A percentile compares a stretch with the other conserved stretches of the same genome.
phyloP scores from a whole-genome alignment of 2,888 invertebrate genomes.

The Tiliacea aurago region DNA sequence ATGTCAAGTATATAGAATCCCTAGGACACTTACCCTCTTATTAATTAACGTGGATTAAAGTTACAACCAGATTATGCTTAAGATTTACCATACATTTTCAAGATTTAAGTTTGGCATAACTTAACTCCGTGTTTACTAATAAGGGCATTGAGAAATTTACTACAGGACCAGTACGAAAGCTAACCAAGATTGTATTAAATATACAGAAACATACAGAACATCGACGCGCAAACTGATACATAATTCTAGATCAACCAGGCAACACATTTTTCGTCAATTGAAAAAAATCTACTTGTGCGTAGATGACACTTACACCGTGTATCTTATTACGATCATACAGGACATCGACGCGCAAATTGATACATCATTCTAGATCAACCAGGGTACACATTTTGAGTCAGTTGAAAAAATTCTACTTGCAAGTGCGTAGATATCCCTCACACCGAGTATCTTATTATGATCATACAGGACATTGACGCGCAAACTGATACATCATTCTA shows the following conservation, averaged over 20 bases:
- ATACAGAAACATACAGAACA: too few relatives aligned
- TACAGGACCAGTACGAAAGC: neutral
- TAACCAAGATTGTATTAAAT: neutral
- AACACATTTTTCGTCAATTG: too few relatives aligned
- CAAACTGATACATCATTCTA: neutral
- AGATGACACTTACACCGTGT: too few relatives aligned
- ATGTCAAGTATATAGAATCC: neutral
- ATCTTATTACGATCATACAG: too few relatives aligned
- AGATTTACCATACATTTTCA: neutral
- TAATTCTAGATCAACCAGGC: neutral
- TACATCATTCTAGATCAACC: neutral
- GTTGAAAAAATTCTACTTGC: neutral
- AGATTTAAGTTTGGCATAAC: neutral
- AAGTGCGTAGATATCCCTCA: too few relatives aligned
- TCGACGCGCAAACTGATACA: neutral
- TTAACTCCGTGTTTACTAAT: neutral
- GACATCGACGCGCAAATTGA: neutral
- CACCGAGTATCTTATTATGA: too few relatives aligned
- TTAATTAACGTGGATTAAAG: conserved; percentile 1
- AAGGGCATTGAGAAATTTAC: neutral
- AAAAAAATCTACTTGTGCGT: neutral
- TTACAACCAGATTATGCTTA: neutral
- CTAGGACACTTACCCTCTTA: neutral
- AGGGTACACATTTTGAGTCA: neutral
- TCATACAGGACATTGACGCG: neutral